Conservation (phyloP, 2,797 vertebrate species). For the Cynopterus sphinx region DNA sequence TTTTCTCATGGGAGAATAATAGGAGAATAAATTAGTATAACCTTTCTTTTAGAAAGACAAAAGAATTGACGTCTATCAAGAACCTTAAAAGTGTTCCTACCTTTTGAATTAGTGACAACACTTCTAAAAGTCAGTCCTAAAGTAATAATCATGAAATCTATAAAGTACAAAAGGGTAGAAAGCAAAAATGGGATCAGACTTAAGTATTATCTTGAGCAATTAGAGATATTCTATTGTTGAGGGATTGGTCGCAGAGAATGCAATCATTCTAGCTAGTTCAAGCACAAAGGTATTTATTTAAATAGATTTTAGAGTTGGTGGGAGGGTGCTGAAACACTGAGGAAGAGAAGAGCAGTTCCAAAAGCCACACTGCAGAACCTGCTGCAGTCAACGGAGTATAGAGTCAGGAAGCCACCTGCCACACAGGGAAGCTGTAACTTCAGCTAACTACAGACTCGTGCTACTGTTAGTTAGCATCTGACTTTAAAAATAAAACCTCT, state of each 20-base stretch:
- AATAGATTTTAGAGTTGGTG: background rate
- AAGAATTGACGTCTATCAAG: conserved; percentile 40
- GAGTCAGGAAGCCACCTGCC: background rate
- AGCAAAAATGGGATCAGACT: background rate
- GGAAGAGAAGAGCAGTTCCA: background rate
- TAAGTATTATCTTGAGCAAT: background rate
- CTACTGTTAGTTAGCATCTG: background rate
- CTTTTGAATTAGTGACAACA: conserved; percentile 5
- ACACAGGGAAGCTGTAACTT: fast-evolving
- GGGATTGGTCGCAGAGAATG: background rate
- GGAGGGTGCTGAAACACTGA: background rate
- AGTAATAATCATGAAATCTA: background rate
- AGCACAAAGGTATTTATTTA: background rate
- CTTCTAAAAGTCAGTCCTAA: conserved; percentile 16
- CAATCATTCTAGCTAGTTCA: background rate
- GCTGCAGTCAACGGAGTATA: too few relatives aligned
- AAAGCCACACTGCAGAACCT: background rate
- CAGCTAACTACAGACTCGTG: background rate
- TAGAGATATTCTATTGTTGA: background rate
- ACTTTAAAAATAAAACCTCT: background rate
- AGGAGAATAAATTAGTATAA: background rate
- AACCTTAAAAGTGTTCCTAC: conserved; percentile 7
- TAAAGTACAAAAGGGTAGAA: background rate
- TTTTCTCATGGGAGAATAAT: background rate
- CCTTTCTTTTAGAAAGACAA: conserved; percentile 10